phyloP scores from a whole-genome alignment of 2,797 vertebrate genomes.

The Hozukius guyotensis region DNA sequence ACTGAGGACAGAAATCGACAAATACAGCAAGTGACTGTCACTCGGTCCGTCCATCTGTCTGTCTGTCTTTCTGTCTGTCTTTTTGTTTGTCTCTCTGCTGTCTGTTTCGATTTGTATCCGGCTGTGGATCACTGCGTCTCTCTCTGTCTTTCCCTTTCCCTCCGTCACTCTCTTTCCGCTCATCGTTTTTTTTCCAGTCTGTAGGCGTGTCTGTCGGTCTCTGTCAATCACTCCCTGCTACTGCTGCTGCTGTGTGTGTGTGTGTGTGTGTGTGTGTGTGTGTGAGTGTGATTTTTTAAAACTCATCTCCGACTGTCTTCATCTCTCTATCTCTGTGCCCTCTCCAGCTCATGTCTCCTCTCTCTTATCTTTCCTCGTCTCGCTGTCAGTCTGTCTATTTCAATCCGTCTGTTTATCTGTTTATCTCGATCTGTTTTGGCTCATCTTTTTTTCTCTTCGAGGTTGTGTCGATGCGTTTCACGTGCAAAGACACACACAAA shows the following conservation, averaged over 20 bases:
- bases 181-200: slow-evolving; percentile 67
- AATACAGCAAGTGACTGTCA: slow-evolving; percentile 52
- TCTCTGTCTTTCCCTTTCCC: slow-evolving; percentile 41
- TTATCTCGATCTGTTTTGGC: slow-evolving; percentile 68
- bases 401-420: slow-evolving; percentile 71
- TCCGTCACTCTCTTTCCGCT: slow-evolving; percentile 61
- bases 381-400: slow-evolving; percentile 70
- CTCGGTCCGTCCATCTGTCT: slow-evolving; percentile 13
- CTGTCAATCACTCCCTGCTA: slow-evolving; percentile 66
- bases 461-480: slow-evolving; percentile 32
- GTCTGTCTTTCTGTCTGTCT: slow-evolving; percentile 41
- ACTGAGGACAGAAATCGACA: slow-evolving; percentile 45
- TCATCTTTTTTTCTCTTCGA: slow-evolving; percentile 31
- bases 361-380: slow-evolving; percentile 47
- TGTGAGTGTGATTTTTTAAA: slow-evolving; percentile 31
- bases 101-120: slow-evolving; percentile 59
- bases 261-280: neutral
- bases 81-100: slow-evolving; percentile 60
- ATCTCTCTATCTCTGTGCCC: slow-evolving; percentile 43
- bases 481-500: slow-evolving; percentile 20
- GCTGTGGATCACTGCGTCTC: slow-evolving; percentile 57
- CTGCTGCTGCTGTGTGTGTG: neutral
- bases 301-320: slow-evolving; percentile 49
- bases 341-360: slow-evolving; percentile 50
- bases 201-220: slow-evolving; percentile 67